Evolutionary conservation across 35 echinoderm and acorn worm species (phyloP), one percentile per base, ranked within the genome.

Genomic region (Holothuria glaberrima): DNA sequence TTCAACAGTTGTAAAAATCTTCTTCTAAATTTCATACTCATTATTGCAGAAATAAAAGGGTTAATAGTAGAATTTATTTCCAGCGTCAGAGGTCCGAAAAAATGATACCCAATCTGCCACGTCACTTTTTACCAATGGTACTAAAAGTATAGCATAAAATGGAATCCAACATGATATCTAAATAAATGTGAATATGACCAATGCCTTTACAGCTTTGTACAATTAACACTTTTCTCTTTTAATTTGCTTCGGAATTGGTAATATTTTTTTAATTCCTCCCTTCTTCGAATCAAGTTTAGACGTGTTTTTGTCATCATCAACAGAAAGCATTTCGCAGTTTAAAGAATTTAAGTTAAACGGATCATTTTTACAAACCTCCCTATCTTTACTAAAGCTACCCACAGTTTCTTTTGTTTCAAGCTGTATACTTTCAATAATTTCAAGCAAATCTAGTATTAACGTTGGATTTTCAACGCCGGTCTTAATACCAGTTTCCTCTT

Each of bases 1-100:
- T n/a, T n/a, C n/a, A n/a, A n/a, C n/a, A n/a, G n/a, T n/a, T 86
- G 21, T 22, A 69, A 36, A 65, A 87, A 87, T 48, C 85, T 87
- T 6, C 67, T 87, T 70, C 85, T 87, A 70, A 87, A 87, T 87
- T 87, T 87, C 85, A 87, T 87, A 50, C 85, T 87, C 60, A 87
- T 69, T 26, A 46, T 41, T 69, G 85, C 85, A 71, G 70, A 87
- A 48, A 87, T 17, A 12, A 87, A 87, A 29, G 85, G 85, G 35
- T 87, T 87, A 19, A 87, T 71, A 35, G 85, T 41, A 13, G 85
- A 87, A 71, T 87, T 87, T 13, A 27, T 2, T 9, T 59, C 28
- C 22, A 69, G 1, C 30, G 70, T 87, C 19, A 87, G 7, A 9
- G 64, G 0, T 9, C 61, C 60, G 9, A 71, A 22, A n/a, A 35